Evolutionary conservation across 2,797 vertebrate species (phyloP).

Genomic region (Philypnodon macrostomus): DNA sequence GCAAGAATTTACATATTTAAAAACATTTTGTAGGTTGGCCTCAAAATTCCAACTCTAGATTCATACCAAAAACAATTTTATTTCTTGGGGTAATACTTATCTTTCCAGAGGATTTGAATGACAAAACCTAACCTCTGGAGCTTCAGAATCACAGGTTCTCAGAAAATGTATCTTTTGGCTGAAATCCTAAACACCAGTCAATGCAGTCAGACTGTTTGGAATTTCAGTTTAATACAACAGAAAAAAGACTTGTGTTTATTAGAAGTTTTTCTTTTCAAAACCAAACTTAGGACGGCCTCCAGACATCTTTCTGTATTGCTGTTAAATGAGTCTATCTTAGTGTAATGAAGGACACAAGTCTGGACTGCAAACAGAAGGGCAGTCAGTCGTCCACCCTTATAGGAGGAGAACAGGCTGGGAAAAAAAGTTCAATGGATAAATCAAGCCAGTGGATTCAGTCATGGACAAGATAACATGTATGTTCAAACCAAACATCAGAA

Average conservation of each 20-base stretch:
- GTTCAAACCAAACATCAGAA: no score
- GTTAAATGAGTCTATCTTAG: slow-evolving; percentile 54
- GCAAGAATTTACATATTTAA: no score
- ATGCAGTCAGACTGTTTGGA: slow-evolving; percentile 11
- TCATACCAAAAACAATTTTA: no score
- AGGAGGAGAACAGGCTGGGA: slow-evolving; percentile 20
- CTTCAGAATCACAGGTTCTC: no score
- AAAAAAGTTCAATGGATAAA: no score
- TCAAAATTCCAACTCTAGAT: no score
- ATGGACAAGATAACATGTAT: no score
- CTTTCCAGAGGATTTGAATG: no score
- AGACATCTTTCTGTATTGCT: slow-evolving; percentile 44
- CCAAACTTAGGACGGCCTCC: slow-evolving; percentile 32
- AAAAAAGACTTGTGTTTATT: slow-evolving; percentile 5
- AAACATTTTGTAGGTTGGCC: no score
- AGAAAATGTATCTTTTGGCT: not conserved
- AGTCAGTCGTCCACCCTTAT: slow-evolving; percentile 34
- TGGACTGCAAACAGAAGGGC: slow-evolving; percentile 51
- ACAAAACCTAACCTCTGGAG: no score
- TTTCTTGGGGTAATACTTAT: no score
- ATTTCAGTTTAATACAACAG: slow-evolving; percentile 28
- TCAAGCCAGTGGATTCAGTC: not conserved
- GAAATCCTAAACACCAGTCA: not conserved
- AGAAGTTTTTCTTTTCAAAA: slow-evolving; percentile 24
- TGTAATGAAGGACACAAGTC: slow-evolving; percentile 63